Base-by-base conservation (phyloP, 2,888 invertebrate species). In the Megaustenia siamemsis region DNA sequence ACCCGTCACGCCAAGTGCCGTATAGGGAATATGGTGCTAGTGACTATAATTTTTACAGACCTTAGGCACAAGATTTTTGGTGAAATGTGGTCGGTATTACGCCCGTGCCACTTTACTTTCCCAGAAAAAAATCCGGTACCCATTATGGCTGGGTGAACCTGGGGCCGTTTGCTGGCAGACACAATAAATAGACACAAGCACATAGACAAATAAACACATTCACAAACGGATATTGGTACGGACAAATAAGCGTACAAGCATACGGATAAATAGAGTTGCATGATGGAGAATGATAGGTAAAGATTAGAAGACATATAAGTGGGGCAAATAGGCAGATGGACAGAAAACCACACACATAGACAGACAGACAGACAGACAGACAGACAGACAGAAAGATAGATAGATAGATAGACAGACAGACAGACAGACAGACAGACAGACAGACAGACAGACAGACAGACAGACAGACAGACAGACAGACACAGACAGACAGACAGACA, bases 321-420 rank as follows among this genome's bases (percentile, higher is more conserved):
- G n/a, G n/a, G 75, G 10, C 24, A 49, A 53, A 32, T 15, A 75
- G 77, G 56, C 49, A 56, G 56, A 35, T 32, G 5, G 38, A 56
- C n/a, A 77, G 53, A 77, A 5, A 77, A 32, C 18, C 49, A 56
- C 28, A 38, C 28, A n/a, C 6, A 38, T 35, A 71, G 69, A 71
- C 28, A 71, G 69, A 40, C 24, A 32, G 75, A 32, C 24, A 49
- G 75, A 53, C 40, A 75, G 77, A 77, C 49, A 56, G 56, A 24
- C 18, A 32, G 21, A 56, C n/a, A 77, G 32, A 77, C 18, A 77
- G 38, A 56, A 35, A 56, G 56, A 38, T 21, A n/a, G 38, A 38
- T 1, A 38, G 56, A 5, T 1, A 71, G 69, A 71, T 8, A 71
- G 40, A 40, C 15, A 32, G 75, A 53, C 24, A 49, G 75, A 53